Base-by-base conservation (phyloP, 2,888 invertebrate genomes). In the Dicyrtoma fusca region DNA sequence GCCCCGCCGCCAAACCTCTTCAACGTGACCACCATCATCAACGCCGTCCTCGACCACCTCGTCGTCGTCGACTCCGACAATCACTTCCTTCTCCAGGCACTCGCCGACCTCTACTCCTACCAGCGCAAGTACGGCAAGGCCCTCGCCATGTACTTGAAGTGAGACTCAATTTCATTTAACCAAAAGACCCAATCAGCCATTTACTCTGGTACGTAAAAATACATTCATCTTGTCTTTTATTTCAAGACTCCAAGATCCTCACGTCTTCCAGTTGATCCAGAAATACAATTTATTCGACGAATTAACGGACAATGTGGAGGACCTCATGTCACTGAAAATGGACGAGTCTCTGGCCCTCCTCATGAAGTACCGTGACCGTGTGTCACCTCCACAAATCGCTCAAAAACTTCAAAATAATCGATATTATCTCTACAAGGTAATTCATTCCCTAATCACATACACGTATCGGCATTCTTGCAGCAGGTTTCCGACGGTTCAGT, bases 71-170 rank as follows among this genome's bases (percentile, higher is more conserved):
- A 89, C 80, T 66, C 74, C 4, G 84, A 85, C 71, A 89, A 91
- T 81, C 90, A 91, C 79, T 88, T 88, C 81, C 88, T 96, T 77
- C 86, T 96, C 49, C 94, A 95, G 86, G 91, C 95, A 0, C 85
- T 97, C 71, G 96, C 95, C 0, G 88, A 95, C 82, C 86, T 97
- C 59, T 96, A 95, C 81, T 92, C 92, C 73, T 90, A 94, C 81
- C 90, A 93, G 80, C 89, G 90, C 76, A 90, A 93, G 83, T 96
- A 93, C 84, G 95, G 96, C 83, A 94, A 94, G 84, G 95, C 97
- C 0, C 85, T 97, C 69, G 90, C 91, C 21, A 92, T 95, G 85
- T 97, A 95, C 84, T 86, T 97, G 59, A 93, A 91, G 89, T 90
- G 83, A 86, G 87, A 23, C 47, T 34, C 34, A 34, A 34, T 34